Evolutionary conservation across 2,888 invertebrate genomes (phyloP).

Genomic region (Eilema sororculum): DNA sequence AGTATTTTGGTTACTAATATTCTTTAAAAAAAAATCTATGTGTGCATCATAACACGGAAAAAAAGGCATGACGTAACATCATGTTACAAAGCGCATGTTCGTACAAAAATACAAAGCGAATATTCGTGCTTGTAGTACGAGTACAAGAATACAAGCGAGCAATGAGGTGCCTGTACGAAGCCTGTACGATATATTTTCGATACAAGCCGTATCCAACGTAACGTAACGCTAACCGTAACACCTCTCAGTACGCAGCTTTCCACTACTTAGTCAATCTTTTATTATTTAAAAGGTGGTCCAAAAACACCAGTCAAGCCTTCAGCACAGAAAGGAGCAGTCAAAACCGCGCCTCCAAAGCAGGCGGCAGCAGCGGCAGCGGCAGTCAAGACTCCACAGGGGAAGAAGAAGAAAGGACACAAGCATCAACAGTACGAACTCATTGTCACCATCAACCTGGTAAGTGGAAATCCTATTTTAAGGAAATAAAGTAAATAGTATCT

Average conservation of each 20-base stretch:
- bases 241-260: neutral
- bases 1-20: too few species aligned
- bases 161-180: too few species aligned
- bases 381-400: slow-evolving; percentile 89
- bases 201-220: too few species aligned
- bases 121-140: too few species aligned
- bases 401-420: slow-evolving; percentile 92
- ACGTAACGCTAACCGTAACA: too few species aligned
- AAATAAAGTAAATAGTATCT: neutral
- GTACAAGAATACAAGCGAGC: too few species aligned
- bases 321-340: slow-evolving; percentile 92
- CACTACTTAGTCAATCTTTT: neutral
- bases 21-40: too few species aligned
- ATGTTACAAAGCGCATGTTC: too few species aligned
- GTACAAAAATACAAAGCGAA: too few species aligned
- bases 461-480: slow-evolving; percentile 57
- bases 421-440: slow-evolving; percentile 93
- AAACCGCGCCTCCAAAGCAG: slow-evolving; percentile 88
- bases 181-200: too few species aligned
- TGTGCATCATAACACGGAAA: too few species aligned
- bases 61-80: too few species aligned
- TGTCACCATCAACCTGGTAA: slow-evolving; percentile 94
- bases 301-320: slow-evolving; percentile 90
- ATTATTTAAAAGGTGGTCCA: slow-evolving; percentile 81
- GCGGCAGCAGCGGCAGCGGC: slow-evolving; percentile 85